A percentile compares a stretch with the other conserved stretches of the same genome.
Evolutionary conservation across 1,140 invertebrate genomes (phyloP).

Genomic region (Drosophila pseudoananassae): DNA sequence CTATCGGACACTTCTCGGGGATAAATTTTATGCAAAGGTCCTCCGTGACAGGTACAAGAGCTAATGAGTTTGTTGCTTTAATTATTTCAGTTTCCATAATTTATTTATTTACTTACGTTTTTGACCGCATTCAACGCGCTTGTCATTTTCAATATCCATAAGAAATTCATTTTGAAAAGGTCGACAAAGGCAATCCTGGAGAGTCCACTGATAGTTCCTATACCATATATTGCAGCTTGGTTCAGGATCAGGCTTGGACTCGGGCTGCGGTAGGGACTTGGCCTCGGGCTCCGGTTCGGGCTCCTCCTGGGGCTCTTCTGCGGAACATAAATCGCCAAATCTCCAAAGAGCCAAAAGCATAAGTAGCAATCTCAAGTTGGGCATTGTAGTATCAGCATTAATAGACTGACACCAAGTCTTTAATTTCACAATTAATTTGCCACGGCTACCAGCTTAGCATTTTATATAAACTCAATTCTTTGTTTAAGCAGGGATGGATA

Average conservation of each 20-base stretch:
- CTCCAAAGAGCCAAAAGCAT: conserved; percentile 3
- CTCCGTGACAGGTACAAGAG: conserved; percentile 21
- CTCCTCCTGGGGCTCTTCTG: neutral
- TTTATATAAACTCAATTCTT: conserved; percentile 11
- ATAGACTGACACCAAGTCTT: neutral
- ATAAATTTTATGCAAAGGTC: conserved; percentile 24
- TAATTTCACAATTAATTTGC: conserved; percentile 3
- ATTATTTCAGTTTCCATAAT: neutral
- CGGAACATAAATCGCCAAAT: neutral
- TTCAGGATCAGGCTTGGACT: neutral
- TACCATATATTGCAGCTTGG: conserved; percentile 14
- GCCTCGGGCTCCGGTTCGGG: neutral
- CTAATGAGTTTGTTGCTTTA: neutral
- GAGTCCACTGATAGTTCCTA: conserved; percentile 15
- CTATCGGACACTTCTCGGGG: neutral
- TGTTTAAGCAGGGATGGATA: conserved; percentile 10
- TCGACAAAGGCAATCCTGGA: conserved; percentile 24
- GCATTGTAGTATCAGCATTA: neutral
- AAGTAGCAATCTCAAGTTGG: conserved; percentile 1
- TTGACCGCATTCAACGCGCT: neutral
- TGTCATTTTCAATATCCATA: conserved; percentile 20
- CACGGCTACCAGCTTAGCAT: neutral
- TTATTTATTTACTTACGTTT: conserved; percentile 17
- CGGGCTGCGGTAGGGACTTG: too few species aligned
- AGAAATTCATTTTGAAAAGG: conserved; percentile 24